Evolutionary conservation across 2,113 vertebrate species (phyloP).

Genomic region (Crypturellus undulatus): DNA sequence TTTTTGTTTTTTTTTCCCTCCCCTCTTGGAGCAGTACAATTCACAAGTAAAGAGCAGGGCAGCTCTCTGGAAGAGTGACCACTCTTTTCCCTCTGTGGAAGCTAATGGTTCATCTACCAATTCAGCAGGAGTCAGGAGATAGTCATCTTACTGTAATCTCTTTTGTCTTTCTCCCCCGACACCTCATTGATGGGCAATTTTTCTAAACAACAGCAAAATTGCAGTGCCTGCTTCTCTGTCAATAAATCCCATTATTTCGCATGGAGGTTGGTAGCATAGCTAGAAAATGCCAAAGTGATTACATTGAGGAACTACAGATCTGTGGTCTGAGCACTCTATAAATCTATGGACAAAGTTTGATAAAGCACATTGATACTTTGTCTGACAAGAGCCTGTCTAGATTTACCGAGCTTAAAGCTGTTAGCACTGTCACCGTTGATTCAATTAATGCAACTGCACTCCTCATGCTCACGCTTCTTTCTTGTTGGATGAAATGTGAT

Average conservation of each 20-base stretch:
- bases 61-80: constrained; percentile 35
- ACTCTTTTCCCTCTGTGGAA: constrained; percentile 5
- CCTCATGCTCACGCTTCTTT: constrained; percentile 12
- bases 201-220: constrained; percentile 75
- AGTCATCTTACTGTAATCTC: constrained; percentile 56
- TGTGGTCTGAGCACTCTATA: constrained; percentile 70
- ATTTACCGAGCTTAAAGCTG: constrained; percentile 57
- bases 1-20: background rate
- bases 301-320: constrained; percentile 59
- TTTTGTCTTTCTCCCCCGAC: constrained; percentile 65
- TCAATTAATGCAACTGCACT: constrained; percentile 61
- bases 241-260: constrained; percentile 78
- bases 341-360: constrained; percentile 75
- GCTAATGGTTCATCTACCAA: constrained; percentile 48
- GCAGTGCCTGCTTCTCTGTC: constrained; percentile 67
- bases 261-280: constrained; percentile 53
- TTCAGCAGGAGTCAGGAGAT: constrained; percentile 64
- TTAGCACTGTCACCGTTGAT: constrained; percentile 10
- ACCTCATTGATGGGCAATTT: constrained; percentile 77
- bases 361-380: constrained; percentile 71
- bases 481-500: constrained; percentile 27
- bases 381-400: constrained; percentile 57
- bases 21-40: background rate
- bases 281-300: constrained; percentile 71
- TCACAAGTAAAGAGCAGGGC: constrained; percentile 12